Base-by-base conservation (phyloP, 2,888 invertebrate genomes). In the Linnaemya tessellans region DNA sequence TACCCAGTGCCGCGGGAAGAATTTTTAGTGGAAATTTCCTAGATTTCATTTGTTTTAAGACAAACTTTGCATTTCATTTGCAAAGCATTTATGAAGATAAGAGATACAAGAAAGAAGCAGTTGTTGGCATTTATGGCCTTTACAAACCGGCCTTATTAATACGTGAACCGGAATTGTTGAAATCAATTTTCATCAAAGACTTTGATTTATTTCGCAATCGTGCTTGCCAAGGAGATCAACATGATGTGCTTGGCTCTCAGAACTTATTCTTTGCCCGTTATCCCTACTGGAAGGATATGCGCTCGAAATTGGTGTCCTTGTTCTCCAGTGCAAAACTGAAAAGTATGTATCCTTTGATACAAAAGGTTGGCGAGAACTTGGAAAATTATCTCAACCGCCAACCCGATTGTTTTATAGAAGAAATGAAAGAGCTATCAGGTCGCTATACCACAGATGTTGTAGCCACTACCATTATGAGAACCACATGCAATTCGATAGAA, bases 111-210 rank as follows among this genome's bases (percentile, higher is more conserved):
- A 46, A 90, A 77, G 78, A 78, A 80, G 87, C 92, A 79, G 35
- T 93, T 56, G 88, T 75, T 5, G 89, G 93, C 84, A 82, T 93
- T 88, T 88, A 89, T 90, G 89, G 93, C 0, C 90, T 93, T 9
- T 91, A 93, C 84, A 92, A 90, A 3, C 93, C 94, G 0, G 90
- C 90, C 3, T 43, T 94, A 1, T 65, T 93, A 10, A 71, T 92
- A 1, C 91, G 92, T 0, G 93, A 94, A 87, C 93, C 92, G 0
- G 91, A 93, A 30, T 75, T 93, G 0, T 88, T 93, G 0, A 93
- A 93, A 65, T 87, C 89, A 1, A 82, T 94, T 11, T 87, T 93
- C 13, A 90, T 93, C 13, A 93, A 92, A 60, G 80, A 89, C 10
- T 90, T 91, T n/a, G 86, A 89, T 68, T 86, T 80, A 54, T 90